phyloP scores from a whole-genome alignment of 2,888 invertebrate genomes.

The Drosophila multiciliata region DNA sequence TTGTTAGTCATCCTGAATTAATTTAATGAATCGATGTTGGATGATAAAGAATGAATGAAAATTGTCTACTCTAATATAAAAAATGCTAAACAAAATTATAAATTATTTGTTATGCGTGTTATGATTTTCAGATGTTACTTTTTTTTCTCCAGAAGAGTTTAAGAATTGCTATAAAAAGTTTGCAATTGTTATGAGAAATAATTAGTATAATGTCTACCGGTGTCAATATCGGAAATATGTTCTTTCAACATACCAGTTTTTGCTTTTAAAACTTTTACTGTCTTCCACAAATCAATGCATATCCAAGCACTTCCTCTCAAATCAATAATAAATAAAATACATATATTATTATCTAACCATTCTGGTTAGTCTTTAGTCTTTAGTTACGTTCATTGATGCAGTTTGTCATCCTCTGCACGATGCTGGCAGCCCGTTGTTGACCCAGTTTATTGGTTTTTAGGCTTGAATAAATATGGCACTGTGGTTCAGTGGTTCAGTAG shows the following conservation, averaged over 20 bases:
- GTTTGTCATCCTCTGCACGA: slow-evolving; percentile 29
- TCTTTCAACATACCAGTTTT: background rate
- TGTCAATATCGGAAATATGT: background rate
- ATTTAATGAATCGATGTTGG: background rate
- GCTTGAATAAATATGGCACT: slow-evolving; percentile 63
- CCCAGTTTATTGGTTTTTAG: slow-evolving; percentile 59
- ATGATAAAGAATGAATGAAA: background rate
- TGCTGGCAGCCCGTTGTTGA: slow-evolving; percentile 44
- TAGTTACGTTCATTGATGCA: slow-evolving; percentile 16
- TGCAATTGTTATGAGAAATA: background rate
- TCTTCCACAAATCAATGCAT: background rate
- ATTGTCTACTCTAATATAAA: background rate
- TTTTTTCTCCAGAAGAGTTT: background rate
- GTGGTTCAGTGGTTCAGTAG: slow-evolving; percentile 47
- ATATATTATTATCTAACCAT: slow-evolving; percentile 21
- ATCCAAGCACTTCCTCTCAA: background rate
- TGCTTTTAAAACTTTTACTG: background rate
- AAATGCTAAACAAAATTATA: background rate
- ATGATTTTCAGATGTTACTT: background rate
- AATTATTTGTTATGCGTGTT: background rate
- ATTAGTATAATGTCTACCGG: background rate
- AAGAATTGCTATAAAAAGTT: background rate
- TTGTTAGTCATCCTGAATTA: background rate
- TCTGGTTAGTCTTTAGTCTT: background rate
- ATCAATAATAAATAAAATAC: background rate